phyloP scores from a whole-genome alignment of 2,797 vertebrate species.

The Perodicticus potto region DNA sequence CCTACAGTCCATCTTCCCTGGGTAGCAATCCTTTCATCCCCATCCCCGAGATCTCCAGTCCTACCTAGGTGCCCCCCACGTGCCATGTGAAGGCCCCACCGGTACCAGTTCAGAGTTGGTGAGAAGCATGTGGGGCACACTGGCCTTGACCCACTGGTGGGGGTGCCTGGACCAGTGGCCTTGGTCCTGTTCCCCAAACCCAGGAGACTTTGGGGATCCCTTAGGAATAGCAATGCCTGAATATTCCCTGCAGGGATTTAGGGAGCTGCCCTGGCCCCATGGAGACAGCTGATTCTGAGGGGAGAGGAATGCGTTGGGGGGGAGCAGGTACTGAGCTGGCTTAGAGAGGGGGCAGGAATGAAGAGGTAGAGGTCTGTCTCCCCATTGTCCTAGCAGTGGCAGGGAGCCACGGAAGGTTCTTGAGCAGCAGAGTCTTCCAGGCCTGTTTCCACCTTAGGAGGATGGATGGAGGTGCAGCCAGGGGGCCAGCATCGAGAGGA shows the following conservation, averaged over 20 bases:
- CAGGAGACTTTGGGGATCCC: neutral
- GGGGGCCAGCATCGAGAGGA: neutral
- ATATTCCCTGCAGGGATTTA: neutral
- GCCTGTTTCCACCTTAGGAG: neutral
- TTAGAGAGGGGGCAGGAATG: neutral
- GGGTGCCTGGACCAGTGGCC: neutral
- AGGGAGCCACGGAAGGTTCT: neutral
- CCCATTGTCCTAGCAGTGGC: neutral
- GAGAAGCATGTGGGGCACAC: rapidly evolving
- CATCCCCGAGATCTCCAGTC: neutral
- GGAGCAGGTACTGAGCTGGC: neutral
- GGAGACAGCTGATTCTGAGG: neutral
- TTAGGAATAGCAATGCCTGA: neutral
- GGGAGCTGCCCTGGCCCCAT: neutral
- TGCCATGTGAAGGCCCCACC: rapidly evolving
- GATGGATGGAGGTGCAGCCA: neutral
- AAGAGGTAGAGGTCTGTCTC: neutral
- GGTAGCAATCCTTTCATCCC: neutral
- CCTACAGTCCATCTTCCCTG: too few relatives aligned
- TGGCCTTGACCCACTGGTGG: neutral
- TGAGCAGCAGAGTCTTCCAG: rapidly evolving
- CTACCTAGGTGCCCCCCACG: neutral
- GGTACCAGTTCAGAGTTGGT: rapidly evolving
- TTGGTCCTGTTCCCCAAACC: neutral
- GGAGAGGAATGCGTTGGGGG: neutral